Base-by-base conservation (phyloP, 1,140 invertebrate species). In the Aphis craccivora region DNA sequence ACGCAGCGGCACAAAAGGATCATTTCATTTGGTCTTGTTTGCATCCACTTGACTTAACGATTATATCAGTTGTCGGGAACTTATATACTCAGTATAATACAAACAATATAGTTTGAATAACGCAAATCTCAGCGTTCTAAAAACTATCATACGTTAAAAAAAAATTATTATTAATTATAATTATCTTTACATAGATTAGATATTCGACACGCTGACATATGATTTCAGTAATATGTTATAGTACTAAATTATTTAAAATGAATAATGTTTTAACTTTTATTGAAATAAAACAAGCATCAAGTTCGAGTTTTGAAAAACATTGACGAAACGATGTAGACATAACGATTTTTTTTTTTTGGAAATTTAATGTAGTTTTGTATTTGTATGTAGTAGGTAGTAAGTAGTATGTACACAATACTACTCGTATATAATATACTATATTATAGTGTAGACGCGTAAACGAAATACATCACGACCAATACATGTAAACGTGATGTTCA, bases 11-110 rank as follows among this genome's bases (percentile, higher is more conserved):
- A 84, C 83, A 84, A 84, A 84, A 37, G 83, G 22, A 84, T 84
- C 37, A 84, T 84, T 84, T 84, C 83, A 84, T 84, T 84, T 43
- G 37, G 37, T 84, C 83, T 84, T 84, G 83, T 84, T 84, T 84
- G 83, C 40, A 40, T 84, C 83, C 83, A 84, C 83, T 84, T 84
- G 83, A 84, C 83, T 84, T 23, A 40, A 84, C 37, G 83, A 25
- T 37, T 84, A 40, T 84, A 84, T 84, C 83, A 43, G 83, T 43
- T 40, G 37, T 40, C 37, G 37, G 37, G 23, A 40, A 84, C 83
- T 40, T 43, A 84, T 40, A 40, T 43, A 18, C 23, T 37, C 35
- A 2, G 37, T 84, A 40, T 43, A 84, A 30, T 30, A 43, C 43
- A 84, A 84, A 40, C 83, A 84, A 40, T 84, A 84, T 84, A 43